Evolutionary conservation across 92 coral and sea anemone genomes (phyloP), one percentile per base, ranked within the genome.

Genomic region (Parazoanthus swiftii): DNA sequence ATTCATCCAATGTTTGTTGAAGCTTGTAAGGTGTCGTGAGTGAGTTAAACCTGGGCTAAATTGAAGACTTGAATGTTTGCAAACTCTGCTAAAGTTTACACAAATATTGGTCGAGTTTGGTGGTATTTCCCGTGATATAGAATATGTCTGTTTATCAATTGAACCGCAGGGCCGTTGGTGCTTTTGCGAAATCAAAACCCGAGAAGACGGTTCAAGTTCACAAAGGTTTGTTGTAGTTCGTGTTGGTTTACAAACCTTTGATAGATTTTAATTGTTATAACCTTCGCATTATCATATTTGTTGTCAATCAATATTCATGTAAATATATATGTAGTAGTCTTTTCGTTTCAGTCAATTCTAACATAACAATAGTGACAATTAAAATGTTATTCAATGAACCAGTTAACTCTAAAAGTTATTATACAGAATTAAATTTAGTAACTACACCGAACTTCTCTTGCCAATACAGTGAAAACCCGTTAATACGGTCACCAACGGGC

Each of bases 151-250:
- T 20, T 59, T 2, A 9, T 20, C 25, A 44, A 78, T 4, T 44
- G 6, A 59, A 65, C 48, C 58, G 8, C 76, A 82, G 86, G 56
- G 86, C 86, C 54, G 74, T 82, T 82, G 86, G 86, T 29, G 86
- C 86, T 82, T 82, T 82, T 82, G 54, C 86, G 75, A 81, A 63
- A 18, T 81, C 86, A 81, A 81, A 81, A 65, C 70, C 75, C 74
- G 74, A 81, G 39, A 65, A 46, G 25, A 46, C 18, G 3, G 39
- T 14, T 23, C 20, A 78, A 78, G 51, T 11, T 44, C 56, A 78
- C 11, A 78, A 21, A 78, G 82, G 82, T 78, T 46, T 46, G 82
- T 78, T 63, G 70, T 63, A 0, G 70, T 63, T 63, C 25, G 70
- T 63, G 70, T 2, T 63, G 21, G 70, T 63, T 63, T 63, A 63